phyloP scores from a whole-genome alignment of 2,797 vertebrate genomes.

The Chrosomus eos region DNA sequence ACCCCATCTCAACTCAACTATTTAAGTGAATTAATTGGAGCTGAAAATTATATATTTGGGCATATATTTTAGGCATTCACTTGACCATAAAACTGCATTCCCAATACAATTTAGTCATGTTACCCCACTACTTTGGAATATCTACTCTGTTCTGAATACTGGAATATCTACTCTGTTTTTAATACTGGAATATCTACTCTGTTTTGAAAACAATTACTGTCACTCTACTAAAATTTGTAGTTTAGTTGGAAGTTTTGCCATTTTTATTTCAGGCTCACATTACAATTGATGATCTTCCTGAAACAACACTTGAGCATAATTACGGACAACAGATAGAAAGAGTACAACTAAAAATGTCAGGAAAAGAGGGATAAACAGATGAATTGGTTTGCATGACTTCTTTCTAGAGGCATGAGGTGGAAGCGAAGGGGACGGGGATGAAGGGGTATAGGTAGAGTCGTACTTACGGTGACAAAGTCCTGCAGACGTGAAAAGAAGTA shows the following conservation, averaged over 20 bases:
- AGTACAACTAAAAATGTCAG: background rate
- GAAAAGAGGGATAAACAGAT: background rate
- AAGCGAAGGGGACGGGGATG: background rate
- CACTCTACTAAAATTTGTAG: background rate
- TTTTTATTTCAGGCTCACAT: background rate
- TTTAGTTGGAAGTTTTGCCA: background rate
- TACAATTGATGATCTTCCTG: background rate
- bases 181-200: background rate
- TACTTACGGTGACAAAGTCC: constrained; percentile 77
- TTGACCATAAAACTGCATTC: background rate
- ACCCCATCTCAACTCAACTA: background rate
- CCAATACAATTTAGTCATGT: too few relatives aligned
- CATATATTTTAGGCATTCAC: background rate
- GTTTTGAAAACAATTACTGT: background rate
- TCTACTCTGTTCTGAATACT: background rate
- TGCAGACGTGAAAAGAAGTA: constrained; percentile 52
- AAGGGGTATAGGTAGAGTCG: background rate
- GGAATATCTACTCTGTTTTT: background rate
- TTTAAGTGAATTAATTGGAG: background rate
- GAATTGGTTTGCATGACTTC: background rate
- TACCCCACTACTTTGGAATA: background rate
- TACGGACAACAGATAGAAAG: background rate
- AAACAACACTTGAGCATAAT: background rate
- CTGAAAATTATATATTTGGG: background rate
- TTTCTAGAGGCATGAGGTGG: background rate